Base-by-base conservation (phyloP, 2,797 vertebrate species). In the Prunella strophiata region DNA sequence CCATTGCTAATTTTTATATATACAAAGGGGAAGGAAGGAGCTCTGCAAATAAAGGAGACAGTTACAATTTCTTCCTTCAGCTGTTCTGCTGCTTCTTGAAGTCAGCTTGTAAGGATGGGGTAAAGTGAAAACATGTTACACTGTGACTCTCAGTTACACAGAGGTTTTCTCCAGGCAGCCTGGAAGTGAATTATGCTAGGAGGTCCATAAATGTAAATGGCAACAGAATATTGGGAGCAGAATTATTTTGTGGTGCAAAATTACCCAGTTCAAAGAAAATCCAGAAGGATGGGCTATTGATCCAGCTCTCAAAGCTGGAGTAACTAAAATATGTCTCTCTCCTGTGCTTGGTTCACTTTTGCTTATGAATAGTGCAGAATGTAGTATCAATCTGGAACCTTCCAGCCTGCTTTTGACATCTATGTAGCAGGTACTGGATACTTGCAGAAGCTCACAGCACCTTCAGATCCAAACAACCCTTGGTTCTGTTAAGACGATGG, bases 11-110 rank as follows among this genome's bases (percentile, higher is more conserved):
- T 34, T 91, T 81, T 61, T 78, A 67, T 63, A 54, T 47, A 57
- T n/a, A 87, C n/a, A 76, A 48, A 34, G 4, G 2, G 22, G 7
- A 36, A 79, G 27, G n/a, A 85, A 40, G 47, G 22, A 85, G 42
- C 68, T 86, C 65, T 82, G 50, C 32, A 89, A 89, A 88, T 58
- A 57, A 1, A 12, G 51, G 36, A 82, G 26, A 63, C 6, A n/a
- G 32, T 34, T 68, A 75, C 0, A 0, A 77, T 45, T 58, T 75
- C 68, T 70, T 75, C 45, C 38, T 89, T 91, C 68, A 89, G 62
- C 59, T 84, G 38, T 43, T 73, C 47, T 84, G 57, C 58, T 94
- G 77, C 67, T 80, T 36, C 82, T 57, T 70, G 55, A 62, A 68
- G 50, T 57, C 67, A 62, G 8, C 27, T 83, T 40, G 15, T 8